Evolutionary conservation across 2,113 vertebrate genomes (phyloP), one percentile per base, ranked within the genome.

Genomic region (Heterocephalus glaber): DNA sequence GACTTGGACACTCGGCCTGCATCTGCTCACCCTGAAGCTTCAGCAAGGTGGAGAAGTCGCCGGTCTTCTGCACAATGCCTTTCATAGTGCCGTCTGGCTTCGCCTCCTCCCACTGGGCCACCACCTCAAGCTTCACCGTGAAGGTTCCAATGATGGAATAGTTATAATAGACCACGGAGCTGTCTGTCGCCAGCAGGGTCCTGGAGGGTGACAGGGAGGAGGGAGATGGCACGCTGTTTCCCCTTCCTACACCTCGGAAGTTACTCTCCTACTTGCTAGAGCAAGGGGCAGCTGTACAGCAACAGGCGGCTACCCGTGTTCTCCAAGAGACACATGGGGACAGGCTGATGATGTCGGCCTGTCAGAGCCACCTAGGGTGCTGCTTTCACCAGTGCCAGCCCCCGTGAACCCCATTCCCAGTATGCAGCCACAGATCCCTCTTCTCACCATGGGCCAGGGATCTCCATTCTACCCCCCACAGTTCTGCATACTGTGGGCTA

Each of bases 121-220:
- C 95, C 0, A 99, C 98, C 93, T 98, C 98, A 70, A 99, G 98
- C 0, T 97, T 96, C 76, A 99, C 97, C 0, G 98, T 98, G 97
- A 98, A 98, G 87, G 98, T 99, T 52, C 99, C 99, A 2, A 94
- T 72, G 14, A 95, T 72, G 0, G 98, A 96, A 95, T 98, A 99
- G 96, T 98, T 98, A 74, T 98, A 99, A 58, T 98, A 98, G 47
- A 99, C 97, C 41, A 98, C 97, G 0, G 99, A 98, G 7, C 99
- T 98, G n/a, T 98, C 98, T 5, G 99, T 98, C 14, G 98, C 97
- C 94, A 98, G 98, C 92, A 98, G 98, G 76, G 99, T 97, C 79
- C 99, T 99, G 2, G 0, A 54, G 41, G 54, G 44, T 6, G 90
- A 77, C 66, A 82, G 5, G 47, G 65, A 81, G 47, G 54, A 93